Percentiles rank a stretch among this genome's conserved stretches.
phyloP scores from a whole-genome alignment of 2,888 invertebrate species.

The Heliconius cydno region DNA sequence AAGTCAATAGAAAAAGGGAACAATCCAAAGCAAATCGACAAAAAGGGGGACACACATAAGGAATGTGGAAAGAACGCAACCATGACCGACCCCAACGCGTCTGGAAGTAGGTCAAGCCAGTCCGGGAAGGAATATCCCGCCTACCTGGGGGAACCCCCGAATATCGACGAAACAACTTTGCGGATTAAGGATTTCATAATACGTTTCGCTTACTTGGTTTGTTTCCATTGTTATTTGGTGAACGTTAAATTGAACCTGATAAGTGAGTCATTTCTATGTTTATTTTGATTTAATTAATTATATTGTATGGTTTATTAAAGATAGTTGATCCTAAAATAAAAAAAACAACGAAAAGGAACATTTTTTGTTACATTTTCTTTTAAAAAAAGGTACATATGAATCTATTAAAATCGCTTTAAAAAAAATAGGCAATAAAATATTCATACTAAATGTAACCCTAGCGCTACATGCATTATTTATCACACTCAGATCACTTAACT shows the following conservation, averaged over 20 bases:
- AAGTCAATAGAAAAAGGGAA: constrained; percentile 9
- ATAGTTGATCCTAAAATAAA: not conserved
- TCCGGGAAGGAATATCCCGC: constrained; percentile 56
- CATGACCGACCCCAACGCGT: constrained; percentile 66
- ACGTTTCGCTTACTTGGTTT: constrained; percentile 10
- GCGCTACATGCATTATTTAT: constrained; percentile 25
- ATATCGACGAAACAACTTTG: constrained; percentile 35
- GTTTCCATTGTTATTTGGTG: not conserved
- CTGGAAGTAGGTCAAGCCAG: constrained; percentile 67
- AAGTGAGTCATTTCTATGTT: not conserved
- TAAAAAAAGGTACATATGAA: not conserved
- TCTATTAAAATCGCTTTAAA: not conserved
- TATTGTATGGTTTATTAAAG: not conserved
- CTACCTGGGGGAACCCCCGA: constrained; percentile 51
- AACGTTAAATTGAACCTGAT: not conserved
- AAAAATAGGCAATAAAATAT: not conserved
- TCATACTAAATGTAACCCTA: constrained; percentile 11
- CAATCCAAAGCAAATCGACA: constrained; percentile 8
- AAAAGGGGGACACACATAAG: constrained; percentile 30
- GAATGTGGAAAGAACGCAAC: constrained; percentile 52
- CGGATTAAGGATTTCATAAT: constrained; percentile 24
- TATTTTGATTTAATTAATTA: not conserved
- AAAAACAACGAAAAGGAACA: not conserved
- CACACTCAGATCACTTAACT: constrained; percentile 30
- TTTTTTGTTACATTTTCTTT: not conserved